Conservation (phyloP, 2,113 vertebrate genomes). For the Chaenocephalus aceratus region DNA sequence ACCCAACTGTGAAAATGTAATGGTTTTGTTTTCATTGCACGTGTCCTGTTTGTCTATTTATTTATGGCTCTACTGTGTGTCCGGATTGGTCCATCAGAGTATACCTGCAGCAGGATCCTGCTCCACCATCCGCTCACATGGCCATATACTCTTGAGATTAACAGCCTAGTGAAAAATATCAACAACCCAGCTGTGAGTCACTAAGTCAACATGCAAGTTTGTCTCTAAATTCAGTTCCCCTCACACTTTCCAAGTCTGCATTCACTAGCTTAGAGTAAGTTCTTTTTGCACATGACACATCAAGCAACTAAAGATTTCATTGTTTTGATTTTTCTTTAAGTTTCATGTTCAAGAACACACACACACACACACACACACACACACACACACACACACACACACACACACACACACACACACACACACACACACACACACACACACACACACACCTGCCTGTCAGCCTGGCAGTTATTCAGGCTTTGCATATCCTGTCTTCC, state of each 20-base stretch:
- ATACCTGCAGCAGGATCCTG: slow-evolving; percentile 57
- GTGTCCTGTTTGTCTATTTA: background rate
- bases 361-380: slow-evolving; percentile 49
- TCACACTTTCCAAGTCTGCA: slow-evolving; percentile 31
- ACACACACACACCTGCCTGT: slow-evolving; percentile 44
- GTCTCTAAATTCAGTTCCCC: slow-evolving; percentile 48
- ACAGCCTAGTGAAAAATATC: slow-evolving; percentile 59
- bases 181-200: slow-evolving; percentile 67
- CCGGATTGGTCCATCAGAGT: slow-evolving; percentile 11
- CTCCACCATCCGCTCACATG: slow-evolving; percentile 55
- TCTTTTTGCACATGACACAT: background rate
- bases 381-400: slow-evolving; percentile 34
- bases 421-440: slow-evolving; percentile 45
- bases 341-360: slow-evolving; percentile 41
- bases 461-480: slow-evolving; percentile 43
- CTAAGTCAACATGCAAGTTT: slow-evolving; percentile 64
- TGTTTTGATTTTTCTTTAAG: slow-evolving; percentile 24
- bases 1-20: background rate
- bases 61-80: background rate
- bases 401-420: slow-evolving; percentile 46
- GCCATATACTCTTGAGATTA: slow-evolving; percentile 52
- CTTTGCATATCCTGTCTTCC: slow-evolving; percentile 62
- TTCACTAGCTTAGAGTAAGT: background rate
- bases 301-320: background rate
- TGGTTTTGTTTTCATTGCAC: slow-evolving; percentile 1